Base-by-base conservation (phyloP, 1,140 invertebrate species). In the Orchesella cincta region DNA sequence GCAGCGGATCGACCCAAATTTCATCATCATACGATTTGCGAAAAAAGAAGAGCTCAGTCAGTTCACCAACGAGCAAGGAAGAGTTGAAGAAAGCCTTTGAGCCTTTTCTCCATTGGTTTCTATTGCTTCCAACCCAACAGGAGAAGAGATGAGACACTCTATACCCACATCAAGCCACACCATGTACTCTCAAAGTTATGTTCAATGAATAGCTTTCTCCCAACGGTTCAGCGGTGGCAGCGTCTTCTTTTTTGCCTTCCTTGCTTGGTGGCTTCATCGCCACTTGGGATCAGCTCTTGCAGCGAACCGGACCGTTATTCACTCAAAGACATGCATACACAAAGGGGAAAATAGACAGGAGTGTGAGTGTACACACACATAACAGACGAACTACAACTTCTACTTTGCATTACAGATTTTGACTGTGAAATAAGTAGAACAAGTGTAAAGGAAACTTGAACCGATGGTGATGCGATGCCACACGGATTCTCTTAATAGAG, bases 331-430 rank as follows among this genome's bases (percentile, higher is more conserved):
- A 26, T 3, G 52, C 52, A n/a, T 57, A 46, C 18, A 46, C 39
- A 46, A 5, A 46, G 18, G 39, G 18, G 39, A 46, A 46, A 46
- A 46, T 5, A 8, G 5, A 18, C 39, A 8, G 39, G 5, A 18
- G 5, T 5, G 39, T 8, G 39, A 5, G 39, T 46, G 18, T 46
- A 46, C 18, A 46, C 18, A 46, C 5, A 5, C 39, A 46, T 8
- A 46, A 18, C 18, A 18, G 5, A 46, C 39, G 5, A 46, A 8
- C 3, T n/a, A 57, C 52, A 57, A 57, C 52, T n/a, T 12, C 52
- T 57, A 57, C 23, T 57, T 57, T 57, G 52, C 52, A 57, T 57
- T 26, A 26, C 52, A 57, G 52, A 57, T 57, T 57, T 57, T 26
- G 14, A 14, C 12, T 26, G 23, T 14, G 23, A 57, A 57, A 57